Percentiles rank a stretch among this genome's conserved stretches.
These are phyloP conservation scores for Sycophila sp. DNA, from an alignment of 1,140 invertebrate genomes.

Conservation along the genomic window DNA sequence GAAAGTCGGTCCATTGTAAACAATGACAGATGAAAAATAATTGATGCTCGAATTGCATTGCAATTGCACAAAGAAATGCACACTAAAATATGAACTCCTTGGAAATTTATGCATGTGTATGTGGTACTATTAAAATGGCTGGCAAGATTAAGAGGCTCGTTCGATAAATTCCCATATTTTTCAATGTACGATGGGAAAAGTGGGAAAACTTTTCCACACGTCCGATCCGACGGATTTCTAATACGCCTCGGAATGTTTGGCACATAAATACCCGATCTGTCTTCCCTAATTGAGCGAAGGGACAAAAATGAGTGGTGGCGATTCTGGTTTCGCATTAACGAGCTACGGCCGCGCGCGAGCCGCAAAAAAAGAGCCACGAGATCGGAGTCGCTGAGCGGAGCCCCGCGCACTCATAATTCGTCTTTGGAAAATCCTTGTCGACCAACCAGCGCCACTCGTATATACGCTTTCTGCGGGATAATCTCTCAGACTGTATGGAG, in stretches of 20 bases:
- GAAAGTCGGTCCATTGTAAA: no score
- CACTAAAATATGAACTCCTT: no score
- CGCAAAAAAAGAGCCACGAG: constrained; percentile 19
- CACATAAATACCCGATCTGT: constrained; percentile 36
- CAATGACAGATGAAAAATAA: no score
- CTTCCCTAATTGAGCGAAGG: constrained; percentile 37
- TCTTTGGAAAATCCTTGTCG: constrained; percentile 27
- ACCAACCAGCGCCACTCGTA: background rate
- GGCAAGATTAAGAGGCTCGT: no score
- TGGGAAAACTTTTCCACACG: constrained; percentile 9
- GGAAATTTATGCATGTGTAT: no score
- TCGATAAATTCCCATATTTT: no score
- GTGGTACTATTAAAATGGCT: no score
- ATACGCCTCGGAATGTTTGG: constrained; percentile 31
- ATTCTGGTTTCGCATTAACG: constrained; percentile 35
- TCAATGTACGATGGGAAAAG: constrained; percentile 6
- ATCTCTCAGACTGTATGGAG: background rate
- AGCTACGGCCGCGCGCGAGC: background rate
- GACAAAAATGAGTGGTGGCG: constrained; percentile 28
- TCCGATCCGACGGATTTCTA: constrained; percentile 19
- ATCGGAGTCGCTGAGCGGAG: background rate
- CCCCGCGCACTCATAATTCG: background rate
- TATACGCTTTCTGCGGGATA: background rate
- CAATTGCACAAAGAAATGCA: no score
- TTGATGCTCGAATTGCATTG: no score